Evolutionary conservation across 2,113 vertebrate genomes (phyloP).

Genomic region (Boleophthalmus pectinirostris): DNA sequence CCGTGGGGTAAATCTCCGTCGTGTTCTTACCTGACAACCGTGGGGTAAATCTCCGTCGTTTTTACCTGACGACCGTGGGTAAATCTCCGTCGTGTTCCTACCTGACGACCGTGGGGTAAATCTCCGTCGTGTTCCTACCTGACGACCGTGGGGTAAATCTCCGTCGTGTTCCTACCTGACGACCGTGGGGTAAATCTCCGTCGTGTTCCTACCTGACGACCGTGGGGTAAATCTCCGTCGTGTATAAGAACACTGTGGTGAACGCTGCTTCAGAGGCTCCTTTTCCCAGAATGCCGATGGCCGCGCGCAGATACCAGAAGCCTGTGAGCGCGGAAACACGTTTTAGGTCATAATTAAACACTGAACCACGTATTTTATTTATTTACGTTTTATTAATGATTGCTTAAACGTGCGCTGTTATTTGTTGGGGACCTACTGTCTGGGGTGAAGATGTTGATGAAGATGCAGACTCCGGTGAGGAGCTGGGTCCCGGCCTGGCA

Average conservation of each 20-base stretch:
- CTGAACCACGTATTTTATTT: too few species aligned
- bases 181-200: conserved; percentile 85
- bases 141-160: too few species aligned
- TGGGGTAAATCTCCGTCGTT: too few species aligned
- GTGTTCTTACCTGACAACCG: too few species aligned
- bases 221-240: conserved; percentile 85
- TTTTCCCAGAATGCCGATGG: conserved; percentile 78
- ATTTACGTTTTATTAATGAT: too few species aligned
- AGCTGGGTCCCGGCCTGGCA: conserved; percentile 56
- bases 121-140: too few species aligned
- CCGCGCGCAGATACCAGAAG: conserved; percentile 58
- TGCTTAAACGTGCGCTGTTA: too few species aligned
- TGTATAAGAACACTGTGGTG: conserved; percentile 80
- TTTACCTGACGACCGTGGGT: too few species aligned
- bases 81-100: too few species aligned
- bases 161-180: conserved; percentile 79
- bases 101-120: too few species aligned
- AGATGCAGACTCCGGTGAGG: conserved; percentile 69
- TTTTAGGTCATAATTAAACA: too few species aligned
- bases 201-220: conserved; percentile 84
- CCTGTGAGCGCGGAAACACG: conserved; percentile 44
- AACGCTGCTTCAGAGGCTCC: conserved; percentile 84
- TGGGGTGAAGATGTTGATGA: conserved; percentile 69
- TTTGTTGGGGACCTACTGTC: conserved; percentile 58
- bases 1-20: too few species aligned